phyloP scores from a whole-genome alignment of 1,140 invertebrate species.

The Drosophila punjabiensis region DNA sequence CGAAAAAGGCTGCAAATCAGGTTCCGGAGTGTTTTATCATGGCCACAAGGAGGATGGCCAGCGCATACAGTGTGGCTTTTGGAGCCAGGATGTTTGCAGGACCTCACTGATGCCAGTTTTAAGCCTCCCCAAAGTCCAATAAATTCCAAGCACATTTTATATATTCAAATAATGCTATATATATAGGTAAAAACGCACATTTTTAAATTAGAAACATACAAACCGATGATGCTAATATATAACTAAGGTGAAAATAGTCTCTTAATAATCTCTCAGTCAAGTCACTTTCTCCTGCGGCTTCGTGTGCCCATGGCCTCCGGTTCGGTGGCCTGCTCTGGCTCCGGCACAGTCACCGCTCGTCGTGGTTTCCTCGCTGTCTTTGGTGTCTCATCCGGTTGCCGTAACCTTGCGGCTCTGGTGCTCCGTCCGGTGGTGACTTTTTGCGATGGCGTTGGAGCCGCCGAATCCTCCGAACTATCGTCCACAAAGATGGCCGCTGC shows the following conservation, averaged over 20 bases:
- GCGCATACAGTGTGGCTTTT: constrained; percentile 87
- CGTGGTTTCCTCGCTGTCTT: constrained; percentile 14
- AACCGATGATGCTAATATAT: neutral
- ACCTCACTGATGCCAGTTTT: constrained; percentile 48
- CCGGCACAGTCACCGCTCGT: neutral
- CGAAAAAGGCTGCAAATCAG: constrained; percentile 86
- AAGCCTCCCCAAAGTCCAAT: neutral
- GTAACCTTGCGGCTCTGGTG: neutral
- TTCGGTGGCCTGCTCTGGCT: neutral
- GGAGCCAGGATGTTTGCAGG: constrained; percentile 73
- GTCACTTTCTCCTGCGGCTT: constrained; percentile 42
- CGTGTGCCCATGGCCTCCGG: constrained; percentile 20
- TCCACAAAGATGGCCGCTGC: neutral
- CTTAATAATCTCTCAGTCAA: constrained; percentile 2
- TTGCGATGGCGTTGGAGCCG: neutral
- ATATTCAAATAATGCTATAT: constrained; percentile 14
- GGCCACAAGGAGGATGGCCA: constrained; percentile 77
- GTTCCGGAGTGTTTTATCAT: constrained; percentile 87
- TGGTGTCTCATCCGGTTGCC: constrained; percentile 25
- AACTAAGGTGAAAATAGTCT: constrained; percentile 7
- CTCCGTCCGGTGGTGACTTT: neutral
- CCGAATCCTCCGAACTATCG: neutral
- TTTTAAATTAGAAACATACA: constrained; percentile 9
- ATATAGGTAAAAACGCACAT: constrained; percentile 4
- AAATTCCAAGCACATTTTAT: neutral